phyloP scores from a whole-genome alignment of 2,797 vertebrate species.

The Falco peregrinus region DNA sequence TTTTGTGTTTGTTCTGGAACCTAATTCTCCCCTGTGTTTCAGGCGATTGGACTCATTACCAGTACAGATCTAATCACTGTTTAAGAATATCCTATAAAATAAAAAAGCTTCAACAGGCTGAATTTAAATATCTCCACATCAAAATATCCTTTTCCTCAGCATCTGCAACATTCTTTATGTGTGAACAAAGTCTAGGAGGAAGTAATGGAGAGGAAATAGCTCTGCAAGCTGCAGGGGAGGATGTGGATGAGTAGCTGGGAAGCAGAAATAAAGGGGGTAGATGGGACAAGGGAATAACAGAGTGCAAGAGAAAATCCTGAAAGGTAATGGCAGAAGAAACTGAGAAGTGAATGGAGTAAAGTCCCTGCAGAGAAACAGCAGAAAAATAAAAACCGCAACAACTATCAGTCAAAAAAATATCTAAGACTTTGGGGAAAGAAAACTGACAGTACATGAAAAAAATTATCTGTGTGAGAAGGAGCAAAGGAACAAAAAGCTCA shows the following conservation, averaged over 20 bases:
- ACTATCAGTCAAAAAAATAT: neutral
- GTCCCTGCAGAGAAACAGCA: neutral
- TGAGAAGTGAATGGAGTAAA: neutral
- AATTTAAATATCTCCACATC: neutral
- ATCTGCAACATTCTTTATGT: neutral
- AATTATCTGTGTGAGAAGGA: neutral
- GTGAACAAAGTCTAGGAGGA: neutral
- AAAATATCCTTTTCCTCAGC: neutral
- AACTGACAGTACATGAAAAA: neutral
- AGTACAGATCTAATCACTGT: neutral
- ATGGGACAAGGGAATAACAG: neutral
- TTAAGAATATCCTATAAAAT: neutral
- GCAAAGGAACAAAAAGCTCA: neutral
- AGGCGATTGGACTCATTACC: neutral
- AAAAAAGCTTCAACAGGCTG: neutral
- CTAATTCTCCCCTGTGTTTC: neutral
- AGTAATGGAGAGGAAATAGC: neutral
- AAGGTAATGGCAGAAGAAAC: neutral
- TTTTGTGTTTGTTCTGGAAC: neutral
- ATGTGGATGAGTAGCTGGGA: neutral
- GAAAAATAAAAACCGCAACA: neutral
- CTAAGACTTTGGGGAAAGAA: neutral
- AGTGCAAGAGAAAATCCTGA: neutral
- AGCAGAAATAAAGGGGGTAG: neutral
- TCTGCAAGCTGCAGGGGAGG: neutral